phyloP scores from a whole-genome alignment of 2,113 vertebrate species.

The Centropus bengalensis region DNA sequence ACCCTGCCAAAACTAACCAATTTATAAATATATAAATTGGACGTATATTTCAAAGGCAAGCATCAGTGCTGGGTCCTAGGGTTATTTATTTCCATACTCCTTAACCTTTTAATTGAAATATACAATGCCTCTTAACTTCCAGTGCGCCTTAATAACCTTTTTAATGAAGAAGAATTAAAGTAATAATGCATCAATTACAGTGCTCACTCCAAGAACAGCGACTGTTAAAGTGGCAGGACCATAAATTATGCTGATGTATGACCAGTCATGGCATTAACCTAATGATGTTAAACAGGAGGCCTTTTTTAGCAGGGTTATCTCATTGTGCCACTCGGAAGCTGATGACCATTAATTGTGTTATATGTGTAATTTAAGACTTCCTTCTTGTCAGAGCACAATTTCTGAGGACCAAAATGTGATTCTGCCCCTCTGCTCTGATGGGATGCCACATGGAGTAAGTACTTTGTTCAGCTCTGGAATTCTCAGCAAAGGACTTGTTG shows the following conservation, averaged over 20 bases:
- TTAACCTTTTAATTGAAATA: neutral
- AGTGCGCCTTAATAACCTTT: neutral
- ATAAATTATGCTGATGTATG: slow-evolving; percentile 8
- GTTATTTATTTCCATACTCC: neutral
- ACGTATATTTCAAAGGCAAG: neutral
- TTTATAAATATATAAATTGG: neutral
- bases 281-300: neutral
- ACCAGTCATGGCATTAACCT: neutral
- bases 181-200: neutral
- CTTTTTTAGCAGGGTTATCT: slow-evolving; percentile 8
- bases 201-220: neutral
- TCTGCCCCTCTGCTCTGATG: no score
- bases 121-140: neutral
- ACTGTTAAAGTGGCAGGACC: neutral
- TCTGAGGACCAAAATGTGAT: neutral
- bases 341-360: neutral
- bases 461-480: no score
- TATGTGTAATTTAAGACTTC: slow-evolving; percentile 12
- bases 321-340: neutral
- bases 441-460: no score
- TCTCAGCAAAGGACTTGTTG: no score
- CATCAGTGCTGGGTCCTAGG: neutral
- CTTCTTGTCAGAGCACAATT: neutral
- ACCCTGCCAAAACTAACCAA: neutral
- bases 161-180: slow-evolving; percentile 39